Percentiles rank a stretch among this genome's conserved stretches.
phyloP scores from a whole-genome alignment of 1,140 invertebrate species.

The Drosophila nannoptera region DNA sequence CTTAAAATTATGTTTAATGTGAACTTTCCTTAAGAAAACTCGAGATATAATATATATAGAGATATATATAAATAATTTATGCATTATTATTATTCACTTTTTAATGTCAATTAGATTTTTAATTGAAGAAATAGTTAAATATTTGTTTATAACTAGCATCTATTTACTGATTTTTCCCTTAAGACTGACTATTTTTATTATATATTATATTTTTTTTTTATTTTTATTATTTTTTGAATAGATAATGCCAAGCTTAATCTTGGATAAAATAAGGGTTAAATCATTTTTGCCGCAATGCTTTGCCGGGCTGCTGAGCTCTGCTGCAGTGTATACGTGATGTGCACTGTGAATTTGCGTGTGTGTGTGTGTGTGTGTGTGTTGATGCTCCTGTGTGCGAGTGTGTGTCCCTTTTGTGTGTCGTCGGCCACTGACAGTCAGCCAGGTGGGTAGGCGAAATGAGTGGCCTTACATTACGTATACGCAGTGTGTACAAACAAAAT shows the following conservation, averaged over 20 bases:
- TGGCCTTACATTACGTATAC: conserved; percentile 73
- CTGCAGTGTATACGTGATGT: conserved; percentile 50
- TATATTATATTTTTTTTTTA: neutral
- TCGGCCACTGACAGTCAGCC: conserved; percentile 52
- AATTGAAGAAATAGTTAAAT: neutral
- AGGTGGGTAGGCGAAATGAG: conserved; percentile 63
- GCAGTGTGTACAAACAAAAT: conserved; percentile 74
- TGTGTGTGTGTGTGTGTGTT: conserved; percentile 30
- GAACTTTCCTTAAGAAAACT: too few relatives aligned
- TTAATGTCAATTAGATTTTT: neutral
- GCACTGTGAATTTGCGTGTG: conserved; percentile 24
- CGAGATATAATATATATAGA: too few relatives aligned
- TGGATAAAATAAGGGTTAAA: conserved; percentile 53
- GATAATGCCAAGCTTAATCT: neutral
- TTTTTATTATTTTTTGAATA: neutral
- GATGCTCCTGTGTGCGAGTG: conserved; percentile 19
- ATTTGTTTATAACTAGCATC: too few relatives aligned
- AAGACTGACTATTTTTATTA: neutral
- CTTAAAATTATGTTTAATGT: too few relatives aligned
- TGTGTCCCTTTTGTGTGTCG: conserved; percentile 40
- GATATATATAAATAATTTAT: too few relatives aligned
- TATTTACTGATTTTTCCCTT: too few relatives aligned
- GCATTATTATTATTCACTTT: too few relatives aligned
- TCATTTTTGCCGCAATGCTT: conserved; percentile 50
- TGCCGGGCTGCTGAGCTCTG: conserved; percentile 49